A percentile compares a stretch with the other conserved stretches of the same genome.
Evolutionary conservation across 1,140 invertebrate species (phyloP).

Genomic region (Hormaphis cornu): DNA sequence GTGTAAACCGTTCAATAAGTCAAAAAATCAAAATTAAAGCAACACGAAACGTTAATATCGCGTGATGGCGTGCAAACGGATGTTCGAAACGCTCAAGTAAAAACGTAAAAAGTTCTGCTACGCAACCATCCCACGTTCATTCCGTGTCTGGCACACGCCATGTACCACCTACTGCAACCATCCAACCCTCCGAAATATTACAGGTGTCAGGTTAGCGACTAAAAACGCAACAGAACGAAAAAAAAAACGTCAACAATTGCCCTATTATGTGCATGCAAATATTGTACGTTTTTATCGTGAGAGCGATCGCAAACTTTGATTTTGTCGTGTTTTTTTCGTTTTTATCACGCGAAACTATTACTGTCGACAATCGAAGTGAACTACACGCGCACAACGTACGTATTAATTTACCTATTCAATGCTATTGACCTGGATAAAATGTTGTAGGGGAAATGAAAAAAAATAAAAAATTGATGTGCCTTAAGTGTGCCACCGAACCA

Average conservation of each 20-base stretch:
- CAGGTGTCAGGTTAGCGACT: constrained; percentile 22
- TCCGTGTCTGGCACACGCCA: neutral
- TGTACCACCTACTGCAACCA: too few species aligned
- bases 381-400: too few species aligned
- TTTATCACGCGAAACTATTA: neutral
- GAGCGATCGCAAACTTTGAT: neutral
- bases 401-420: too few species aligned
- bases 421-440: too few species aligned
- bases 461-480: too few species aligned
- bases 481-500: too few species aligned
- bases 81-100: neutral
- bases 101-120: neutral
- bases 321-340: neutral
- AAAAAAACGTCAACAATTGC: constrained; percentile 12
- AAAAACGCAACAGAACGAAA: neutral
- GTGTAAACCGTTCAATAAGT: neutral
- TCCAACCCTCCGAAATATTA: constrained; percentile 5
- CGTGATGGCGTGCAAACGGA: constrained; percentile 12
- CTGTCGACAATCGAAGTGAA: neutral
- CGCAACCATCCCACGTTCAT: too few species aligned
- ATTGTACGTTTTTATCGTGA: neutral
- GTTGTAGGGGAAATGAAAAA: too few species aligned
- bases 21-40: neutral
- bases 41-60: neutral
- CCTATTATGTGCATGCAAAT: neutral